Percentiles rank a stretch among this genome's conserved stretches.
Evolutionary conservation across 2,888 invertebrate genomes (phyloP).

Genomic region (Agrotis puta): DNA sequence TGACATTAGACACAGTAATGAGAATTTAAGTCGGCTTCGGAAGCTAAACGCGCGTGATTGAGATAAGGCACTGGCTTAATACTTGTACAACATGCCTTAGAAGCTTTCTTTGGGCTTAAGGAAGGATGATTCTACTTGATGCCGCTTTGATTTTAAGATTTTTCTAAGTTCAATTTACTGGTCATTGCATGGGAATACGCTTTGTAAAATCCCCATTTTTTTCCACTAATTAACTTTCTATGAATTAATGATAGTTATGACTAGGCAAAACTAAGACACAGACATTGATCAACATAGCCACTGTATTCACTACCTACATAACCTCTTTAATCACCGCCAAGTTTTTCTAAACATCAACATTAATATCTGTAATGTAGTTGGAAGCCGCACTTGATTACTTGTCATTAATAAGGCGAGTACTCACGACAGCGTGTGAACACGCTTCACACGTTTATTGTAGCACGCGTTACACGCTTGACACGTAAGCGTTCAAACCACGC

Average conservation of each 20-base stretch:
- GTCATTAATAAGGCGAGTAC: conserved; percentile 16
- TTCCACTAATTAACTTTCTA: conserved; percentile 6
- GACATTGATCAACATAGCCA: not conserved
- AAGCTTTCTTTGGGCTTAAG: conserved; percentile 39
- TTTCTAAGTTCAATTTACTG: conserved; percentile 32
- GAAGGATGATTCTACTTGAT: conserved; percentile 46
- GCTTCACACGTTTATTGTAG: conserved; percentile 14
- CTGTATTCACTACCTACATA: not conserved
- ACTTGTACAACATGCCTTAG: conserved; percentile 56
- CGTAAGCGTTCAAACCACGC: not conserved
- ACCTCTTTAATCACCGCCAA: not conserved
- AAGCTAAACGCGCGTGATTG: conserved; percentile 64
- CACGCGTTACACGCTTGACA: conserved; percentile 14
- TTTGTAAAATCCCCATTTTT: conserved; percentile 7
- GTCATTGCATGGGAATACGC: conserved; percentile 9
- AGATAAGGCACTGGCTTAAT: conserved; percentile 59
- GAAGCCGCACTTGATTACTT: conserved; percentile 12
- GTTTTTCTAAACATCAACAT: conserved; percentile 49
- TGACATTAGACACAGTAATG: conserved; percentile 85
- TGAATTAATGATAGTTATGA: not conserved
- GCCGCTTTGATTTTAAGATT: conserved; percentile 43
- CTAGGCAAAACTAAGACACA: not conserved
- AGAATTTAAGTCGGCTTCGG: conserved; percentile 76
- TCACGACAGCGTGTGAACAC: conserved; percentile 56
- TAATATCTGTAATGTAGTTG: conserved; percentile 42